These are phyloP conservation scores for Tupiocoris notatus DNA, from an alignment of 2,888 invertebrate genomes.

Conservation along the genomic window DNA sequence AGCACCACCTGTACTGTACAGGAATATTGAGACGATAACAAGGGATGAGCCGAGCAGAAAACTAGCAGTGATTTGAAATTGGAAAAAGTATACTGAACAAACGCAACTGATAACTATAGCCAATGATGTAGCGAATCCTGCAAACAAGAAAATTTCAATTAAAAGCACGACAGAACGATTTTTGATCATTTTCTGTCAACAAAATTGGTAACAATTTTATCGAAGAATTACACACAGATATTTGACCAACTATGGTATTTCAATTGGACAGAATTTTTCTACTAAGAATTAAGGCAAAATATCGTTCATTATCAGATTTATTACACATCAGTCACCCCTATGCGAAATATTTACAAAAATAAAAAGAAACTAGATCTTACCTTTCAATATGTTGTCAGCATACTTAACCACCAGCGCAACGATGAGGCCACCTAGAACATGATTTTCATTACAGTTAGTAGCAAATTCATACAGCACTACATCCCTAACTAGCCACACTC, in stretches of 20 bases:
- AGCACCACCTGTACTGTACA: constrained; percentile 64
- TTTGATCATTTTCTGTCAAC: too few species aligned
- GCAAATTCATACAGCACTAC: neutral
- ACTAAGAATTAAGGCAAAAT: too few species aligned
- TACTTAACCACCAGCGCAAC: constrained; percentile 99
- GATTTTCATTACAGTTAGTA: neutral
- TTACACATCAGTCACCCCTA: too few species aligned
- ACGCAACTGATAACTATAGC: constrained; percentile 95
- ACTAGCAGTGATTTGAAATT: constrained; percentile 81
- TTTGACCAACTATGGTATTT: too few species aligned
- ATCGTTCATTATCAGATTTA: too few species aligned
- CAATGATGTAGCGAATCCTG: constrained; percentile 85
- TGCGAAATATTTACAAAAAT: neutral
- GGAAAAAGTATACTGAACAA: constrained; percentile 88
- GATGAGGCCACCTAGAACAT: constrained; percentile 67
- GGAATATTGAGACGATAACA: constrained; percentile 91
- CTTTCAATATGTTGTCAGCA: constrained; percentile 98
- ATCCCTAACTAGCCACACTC: too few species aligned
- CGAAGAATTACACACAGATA: too few species aligned
- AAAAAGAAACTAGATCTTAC: constrained; percentile 54
- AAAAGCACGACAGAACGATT: too few species aligned
- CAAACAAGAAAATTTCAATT: too few species aligned
- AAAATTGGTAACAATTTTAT: too few species aligned
- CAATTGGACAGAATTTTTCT: too few species aligned
- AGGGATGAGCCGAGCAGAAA: constrained; percentile 81